These are phyloP conservation scores for Drosophila mauritiana DNA, from an alignment of 1,140 invertebrate species.

Conservation along the genomic window DNA sequence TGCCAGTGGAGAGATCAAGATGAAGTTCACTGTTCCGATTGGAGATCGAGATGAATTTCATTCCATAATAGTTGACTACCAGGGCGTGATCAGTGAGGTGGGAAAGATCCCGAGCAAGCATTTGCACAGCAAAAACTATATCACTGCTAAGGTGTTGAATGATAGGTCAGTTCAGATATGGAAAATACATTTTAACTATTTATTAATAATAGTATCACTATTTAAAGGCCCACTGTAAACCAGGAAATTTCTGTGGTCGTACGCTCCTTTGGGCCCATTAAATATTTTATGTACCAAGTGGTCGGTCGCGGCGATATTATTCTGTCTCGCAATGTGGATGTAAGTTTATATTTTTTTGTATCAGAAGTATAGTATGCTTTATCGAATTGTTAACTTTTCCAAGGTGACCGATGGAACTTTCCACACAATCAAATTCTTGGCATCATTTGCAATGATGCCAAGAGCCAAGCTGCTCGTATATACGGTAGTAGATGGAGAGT, in stretches of 20 bases:
- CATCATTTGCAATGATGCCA: conserved; percentile 93
- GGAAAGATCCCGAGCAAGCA: conserved; percentile 91
- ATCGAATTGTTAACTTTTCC: no score
- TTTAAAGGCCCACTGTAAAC: conserved; percentile 87
- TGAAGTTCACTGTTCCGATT: conserved; percentile 89
- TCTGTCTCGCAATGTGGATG: conserved; percentile 88
- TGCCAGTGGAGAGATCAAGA: conserved; percentile 88
- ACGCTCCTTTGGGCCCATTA: conserved; percentile 92
- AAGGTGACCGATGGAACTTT: conserved; percentile 77
- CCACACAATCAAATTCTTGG: conserved; percentile 87
- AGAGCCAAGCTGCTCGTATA: conserved; percentile 92
- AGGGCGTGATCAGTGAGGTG: conserved; percentile 88
- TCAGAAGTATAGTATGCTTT: not conserved
- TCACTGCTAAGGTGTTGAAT: conserved; percentile 90
- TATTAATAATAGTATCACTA: not conserved
- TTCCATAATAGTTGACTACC: conserved; percentile 86
- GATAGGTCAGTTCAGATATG: conserved; percentile 84
- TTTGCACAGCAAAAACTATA: conserved; percentile 90
- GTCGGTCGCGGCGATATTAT: conserved; percentile 95
- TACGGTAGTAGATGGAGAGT: conserved; percentile 91
- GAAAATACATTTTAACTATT: not conserved
- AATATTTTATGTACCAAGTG: conserved; percentile 92
- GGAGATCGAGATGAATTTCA: conserved; percentile 85
- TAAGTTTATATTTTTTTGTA: conserved; percentile 55
- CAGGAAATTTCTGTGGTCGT: conserved; percentile 92